Conservation (phyloP, 2,113 vertebrate genomes). For the Elanus axillaris region DNA sequence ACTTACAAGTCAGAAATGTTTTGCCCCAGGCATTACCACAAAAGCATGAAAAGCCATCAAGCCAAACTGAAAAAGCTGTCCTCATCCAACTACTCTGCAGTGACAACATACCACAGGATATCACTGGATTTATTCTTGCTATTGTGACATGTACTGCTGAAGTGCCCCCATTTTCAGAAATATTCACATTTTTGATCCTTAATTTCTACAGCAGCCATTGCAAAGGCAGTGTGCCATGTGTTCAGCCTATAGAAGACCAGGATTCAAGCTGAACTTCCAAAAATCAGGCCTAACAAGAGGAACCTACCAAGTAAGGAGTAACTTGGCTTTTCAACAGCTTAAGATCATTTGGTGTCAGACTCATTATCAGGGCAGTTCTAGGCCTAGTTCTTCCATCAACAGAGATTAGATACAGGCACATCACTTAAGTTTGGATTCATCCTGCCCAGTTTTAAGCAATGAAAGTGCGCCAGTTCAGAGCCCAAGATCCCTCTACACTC, state of each 20-base stretch:
- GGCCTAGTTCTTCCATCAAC: neutral
- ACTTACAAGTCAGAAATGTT: neutral
- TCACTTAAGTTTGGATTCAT: neutral
- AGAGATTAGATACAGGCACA: neutral
- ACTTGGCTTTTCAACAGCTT: neutral
- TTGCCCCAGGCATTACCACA: neutral
- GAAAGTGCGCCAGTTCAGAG: neutral
- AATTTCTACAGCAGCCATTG: neutral
- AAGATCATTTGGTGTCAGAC: neutral
- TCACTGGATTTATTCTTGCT: rapidly evolving
- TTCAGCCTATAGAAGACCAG: neutral
- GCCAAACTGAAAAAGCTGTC: neutral
- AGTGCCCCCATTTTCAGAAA: neutral
- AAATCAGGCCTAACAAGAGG: neutral
- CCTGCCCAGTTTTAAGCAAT: neutral
- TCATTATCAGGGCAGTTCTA: neutral
- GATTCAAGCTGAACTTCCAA: neutral
- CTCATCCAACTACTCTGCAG: neutral
- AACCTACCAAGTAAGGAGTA: neutral
- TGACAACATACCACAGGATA: rapidly evolving
- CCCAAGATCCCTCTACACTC: neutral
- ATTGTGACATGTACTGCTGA: rapidly evolving
- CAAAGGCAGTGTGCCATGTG: rapidly evolving
- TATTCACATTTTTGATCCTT: neutral
- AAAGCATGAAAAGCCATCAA: neutral